A percentile compares a stretch with the other conserved stretches of the same genome.
Conservation (phyloP, 2,113 vertebrate species). For the Solenodon paradoxus region DNA sequence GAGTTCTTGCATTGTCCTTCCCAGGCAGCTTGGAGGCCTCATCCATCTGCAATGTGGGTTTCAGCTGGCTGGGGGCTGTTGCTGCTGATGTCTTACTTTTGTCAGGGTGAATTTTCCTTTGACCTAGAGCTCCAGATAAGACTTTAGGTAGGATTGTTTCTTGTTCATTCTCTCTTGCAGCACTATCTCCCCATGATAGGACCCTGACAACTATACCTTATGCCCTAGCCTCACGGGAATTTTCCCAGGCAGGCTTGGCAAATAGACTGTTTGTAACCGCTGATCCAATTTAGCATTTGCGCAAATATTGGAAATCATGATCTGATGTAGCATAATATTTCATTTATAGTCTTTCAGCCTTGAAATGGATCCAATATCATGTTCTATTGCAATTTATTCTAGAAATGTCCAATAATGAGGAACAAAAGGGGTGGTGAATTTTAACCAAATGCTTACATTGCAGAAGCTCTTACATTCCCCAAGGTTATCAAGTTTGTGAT, state of each 20-base stretch:
- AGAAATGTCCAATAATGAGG: not conserved
- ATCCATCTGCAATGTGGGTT: too few relatives aligned
- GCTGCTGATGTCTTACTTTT: too few relatives aligned
- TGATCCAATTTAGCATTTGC: not conserved
- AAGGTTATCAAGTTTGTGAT: not conserved
- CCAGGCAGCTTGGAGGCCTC: too few relatives aligned
- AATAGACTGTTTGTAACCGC: not conserved
- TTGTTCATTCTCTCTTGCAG: too few relatives aligned
- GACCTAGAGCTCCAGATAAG: too few relatives aligned
- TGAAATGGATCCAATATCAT: not conserved
- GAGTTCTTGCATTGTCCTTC: too few relatives aligned
- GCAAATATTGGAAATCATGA: not conserved
- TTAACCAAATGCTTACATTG: not conserved
- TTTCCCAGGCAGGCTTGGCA: not conserved
- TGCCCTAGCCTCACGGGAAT: not conserved
- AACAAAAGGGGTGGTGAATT: not conserved
- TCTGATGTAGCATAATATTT: not conserved
- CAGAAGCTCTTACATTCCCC: not conserved
- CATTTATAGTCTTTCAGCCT: not conserved
- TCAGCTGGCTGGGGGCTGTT: too few relatives aligned
- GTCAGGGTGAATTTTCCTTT: too few relatives aligned
- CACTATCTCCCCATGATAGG: not conserved
- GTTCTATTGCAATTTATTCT: not conserved
- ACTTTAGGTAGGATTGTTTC: too few relatives aligned
- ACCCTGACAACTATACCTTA: not conserved